Base-by-base conservation (phyloP, 2,797 vertebrate genomes). In the Labroides dimidiatus region DNA sequence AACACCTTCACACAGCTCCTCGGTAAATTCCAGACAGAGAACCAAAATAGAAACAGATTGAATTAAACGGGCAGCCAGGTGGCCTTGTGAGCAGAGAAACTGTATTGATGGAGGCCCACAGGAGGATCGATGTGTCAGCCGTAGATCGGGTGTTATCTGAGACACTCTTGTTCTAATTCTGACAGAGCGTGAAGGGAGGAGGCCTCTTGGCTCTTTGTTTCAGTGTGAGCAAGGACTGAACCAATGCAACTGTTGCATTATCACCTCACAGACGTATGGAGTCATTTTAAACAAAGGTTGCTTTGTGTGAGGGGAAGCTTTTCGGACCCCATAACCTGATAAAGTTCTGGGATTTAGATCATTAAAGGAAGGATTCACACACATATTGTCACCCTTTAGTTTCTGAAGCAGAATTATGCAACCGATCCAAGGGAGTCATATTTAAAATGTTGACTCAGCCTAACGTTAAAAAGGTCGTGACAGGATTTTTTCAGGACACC, bases 1-100 rank as follows among this genome's bases (percentile, higher is more conserved):
- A 1, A 67, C 36, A 51, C 53, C 57, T 69, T 41, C 50, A 41
- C 19, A 21, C 17, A 19, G 52, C 63, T 66, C 42, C 37, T 62
- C 54, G 47, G 63, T 70, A 27, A 51, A 61, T 72, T 84, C 47
- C 69, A 80, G 78, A 80, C 80, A 66, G 72, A 13, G 57, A 76
- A 75, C 82, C 57, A 74, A 87, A 90, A 87, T 86, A 83, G 84
- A 77, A 64, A 6, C 60, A 78, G 69, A 89, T 84, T 82, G 68
- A 63, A 89, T 82, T 77, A 85, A 87, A 83, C 16, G 41, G 43
- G 61, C 66, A 67, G 73, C 60, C 62, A 69, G 61, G 73, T 78
- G 81, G 65, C 84, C 67, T 71, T 50, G 55, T 66, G 84, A 81
- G 77, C 77, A 77, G 53, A 79, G 54, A 70, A 74, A 66, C 75